A percentile compares a stretch with the other conserved stretches of the same genome.
These are phyloP conservation scores for Aporophyla nigra DNA, from an alignment of 2,888 invertebrate genomes.

Conservation along the genomic window DNA sequence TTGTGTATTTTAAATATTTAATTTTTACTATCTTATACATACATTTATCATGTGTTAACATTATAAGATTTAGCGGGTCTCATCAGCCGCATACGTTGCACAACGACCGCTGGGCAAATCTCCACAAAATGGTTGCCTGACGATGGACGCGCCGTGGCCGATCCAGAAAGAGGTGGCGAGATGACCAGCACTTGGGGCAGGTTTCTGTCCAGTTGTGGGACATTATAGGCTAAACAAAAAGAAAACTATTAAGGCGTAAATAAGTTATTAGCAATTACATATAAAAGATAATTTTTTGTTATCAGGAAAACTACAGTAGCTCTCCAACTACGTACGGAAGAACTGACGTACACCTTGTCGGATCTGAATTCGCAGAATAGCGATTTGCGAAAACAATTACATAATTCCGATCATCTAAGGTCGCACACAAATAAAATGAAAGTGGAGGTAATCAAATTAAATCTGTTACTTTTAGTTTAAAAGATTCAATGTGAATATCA, in stretches of 20 bases:
- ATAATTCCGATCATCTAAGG: conserved; percentile 75
- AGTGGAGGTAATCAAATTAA: conserved; percentile 74
- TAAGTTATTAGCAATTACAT: conserved; percentile 1
- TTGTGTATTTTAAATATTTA: conserved; percentile 26
- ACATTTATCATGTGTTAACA: background rate
- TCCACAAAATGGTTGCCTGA: too few species aligned
- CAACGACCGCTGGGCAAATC: too few species aligned
- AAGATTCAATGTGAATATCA: background rate
- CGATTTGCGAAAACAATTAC: conserved; percentile 81
- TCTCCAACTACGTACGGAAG: conserved; percentile 79
- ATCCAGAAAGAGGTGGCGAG: background rate
- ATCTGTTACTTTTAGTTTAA: background rate
- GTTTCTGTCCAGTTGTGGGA: background rate
- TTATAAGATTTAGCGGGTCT: background rate
- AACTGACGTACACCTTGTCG: conserved; percentile 77
- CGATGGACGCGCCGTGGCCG: too few species aligned
- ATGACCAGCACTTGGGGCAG: background rate
- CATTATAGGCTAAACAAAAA: background rate
- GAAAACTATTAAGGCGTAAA: too few species aligned
- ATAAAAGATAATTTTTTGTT: conserved; percentile 38
- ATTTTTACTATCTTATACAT: background rate
- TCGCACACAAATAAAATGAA: conserved; percentile 73
- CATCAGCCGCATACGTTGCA: too few species aligned
- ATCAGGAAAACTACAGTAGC: conserved; percentile 79
- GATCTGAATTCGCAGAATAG: conserved; percentile 80